These are phyloP conservation scores for Esperia sulphurella DNA, from an alignment of 2,888 invertebrate species.

Conservation along the genomic window DNA sequence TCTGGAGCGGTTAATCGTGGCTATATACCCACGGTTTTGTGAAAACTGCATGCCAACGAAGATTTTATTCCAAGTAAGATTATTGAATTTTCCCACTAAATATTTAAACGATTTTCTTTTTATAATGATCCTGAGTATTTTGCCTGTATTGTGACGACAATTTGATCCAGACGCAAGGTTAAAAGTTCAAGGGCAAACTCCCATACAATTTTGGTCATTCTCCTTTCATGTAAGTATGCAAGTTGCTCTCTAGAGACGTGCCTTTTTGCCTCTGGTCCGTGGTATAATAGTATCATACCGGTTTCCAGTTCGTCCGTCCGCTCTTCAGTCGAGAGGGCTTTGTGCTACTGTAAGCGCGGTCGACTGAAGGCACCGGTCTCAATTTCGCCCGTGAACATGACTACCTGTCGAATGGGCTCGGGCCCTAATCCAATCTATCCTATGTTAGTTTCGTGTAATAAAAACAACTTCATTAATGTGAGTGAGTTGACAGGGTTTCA, in stretches of 20 bases:
- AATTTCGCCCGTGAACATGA: slow-evolving; percentile 8
- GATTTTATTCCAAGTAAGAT: too few species aligned
- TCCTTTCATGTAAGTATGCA: slow-evolving; percentile 10
- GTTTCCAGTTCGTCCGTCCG: background rate
- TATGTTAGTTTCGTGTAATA: slow-evolving; percentile 2
- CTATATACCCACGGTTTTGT: too few species aligned
- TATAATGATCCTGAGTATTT: too few species aligned
- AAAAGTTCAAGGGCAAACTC: too few species aligned
- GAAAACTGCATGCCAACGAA: too few species aligned
- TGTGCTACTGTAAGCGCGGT: background rate
- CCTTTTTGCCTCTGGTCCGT: background rate
- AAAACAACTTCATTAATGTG: slow-evolving; percentile 3
- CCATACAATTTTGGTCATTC: too few species aligned
- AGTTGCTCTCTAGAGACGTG: slow-evolving; percentile 2
- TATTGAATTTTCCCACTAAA: too few species aligned
- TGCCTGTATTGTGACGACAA: too few species aligned
- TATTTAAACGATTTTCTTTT: too few species aligned
- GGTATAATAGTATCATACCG: too few species aligned
- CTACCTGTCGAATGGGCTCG: slow-evolving; percentile 6
- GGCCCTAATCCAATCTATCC: slow-evolving; percentile 7
- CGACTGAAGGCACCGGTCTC: slow-evolving; percentile 1
- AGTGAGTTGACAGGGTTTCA: background rate
- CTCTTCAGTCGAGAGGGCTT: background rate
- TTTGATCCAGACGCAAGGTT: too few species aligned
- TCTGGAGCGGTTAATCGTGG: too few species aligned